Percentiles rank a stretch among this genome's conserved stretches.
phyloP scores from a whole-genome alignment of 92 coral and sea anemone genomes.

The Phenganax marumi region DNA sequence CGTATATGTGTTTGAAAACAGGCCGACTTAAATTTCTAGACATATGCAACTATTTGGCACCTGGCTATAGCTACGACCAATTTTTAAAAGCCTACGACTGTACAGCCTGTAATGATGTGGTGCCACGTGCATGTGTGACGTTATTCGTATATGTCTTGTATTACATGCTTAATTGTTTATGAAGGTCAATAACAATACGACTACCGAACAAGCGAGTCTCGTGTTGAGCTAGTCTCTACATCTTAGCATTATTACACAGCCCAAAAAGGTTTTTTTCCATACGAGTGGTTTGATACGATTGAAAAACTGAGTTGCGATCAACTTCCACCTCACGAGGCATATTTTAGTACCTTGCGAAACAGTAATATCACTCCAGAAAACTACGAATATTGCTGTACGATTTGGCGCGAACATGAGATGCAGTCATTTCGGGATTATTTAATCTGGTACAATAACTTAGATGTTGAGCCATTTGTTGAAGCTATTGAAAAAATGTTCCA shows the following conservation, averaged over 20 bases:
- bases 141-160: too few species aligned
- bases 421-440: neutral
- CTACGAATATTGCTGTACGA: neutral
- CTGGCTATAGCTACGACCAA: too few species aligned
- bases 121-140: too few species aligned
- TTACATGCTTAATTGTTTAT: too few species aligned
- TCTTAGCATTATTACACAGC: too few species aligned
- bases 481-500: neutral
- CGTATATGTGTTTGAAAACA: slow-evolving; percentile 4
- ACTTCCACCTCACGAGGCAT: neutral
- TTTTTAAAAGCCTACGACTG: neutral
- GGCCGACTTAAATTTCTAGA: neutral
- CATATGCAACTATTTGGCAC: too few species aligned
- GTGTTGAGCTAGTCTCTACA: too few species aligned
- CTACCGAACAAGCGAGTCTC: too few species aligned
- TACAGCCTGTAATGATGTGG: too few species aligned
- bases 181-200: too few species aligned
- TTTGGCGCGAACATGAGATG: neutral
- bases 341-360: neutral
- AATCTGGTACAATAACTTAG: too few species aligned
- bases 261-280: too few species aligned
- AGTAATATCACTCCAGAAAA: neutral
- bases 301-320: neutral
- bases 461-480: neutral
- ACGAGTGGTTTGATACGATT: neutral